Base-by-base conservation (phyloP, 2,797 vertebrate species). In the Gadopsis marmoratus region DNA sequence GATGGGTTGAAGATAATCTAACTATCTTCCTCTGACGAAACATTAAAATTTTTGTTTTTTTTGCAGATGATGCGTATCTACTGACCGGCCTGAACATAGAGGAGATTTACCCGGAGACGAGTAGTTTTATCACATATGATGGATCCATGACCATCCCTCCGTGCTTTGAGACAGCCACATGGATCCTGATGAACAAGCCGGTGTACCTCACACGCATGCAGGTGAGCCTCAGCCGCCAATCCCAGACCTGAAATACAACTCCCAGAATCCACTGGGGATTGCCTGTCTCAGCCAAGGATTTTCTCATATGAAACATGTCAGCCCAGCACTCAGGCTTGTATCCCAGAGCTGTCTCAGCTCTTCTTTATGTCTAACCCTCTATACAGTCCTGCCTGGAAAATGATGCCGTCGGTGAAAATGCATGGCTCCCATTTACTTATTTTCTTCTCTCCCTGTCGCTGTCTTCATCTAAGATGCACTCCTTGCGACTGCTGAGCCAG, bases 181-280 rank as follows among this genome's bases (percentile, higher is more conserved):
- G 98, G 98, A 97, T 99, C 91, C 96, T 99, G 92, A 99, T 99
- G 98, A 99, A 99, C 94, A 99, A 99, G 86, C 98, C 98, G 0
- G 97, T 99, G 91, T 99, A 99, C 81, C 97, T 99, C 89, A 99
- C 98, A 56, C 96, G 98, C 89, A 99, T 99, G 98, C 98, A 99
- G 98, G 98, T 99, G 94, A 96, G 90, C 56, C 11, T 65, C 56
- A 17, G 21, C 45, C 9, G 4, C 17, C 31, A 8, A 33, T 2
- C 35, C 35, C 29, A 65, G 8, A 4, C 31, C 74, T 62, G 26
- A 73, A 67, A 37, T 8, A 11, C 23, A 50, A 35, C 53, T 54
- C 41, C 37, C 3, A 31, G 19, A 37, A 45, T 21, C 9, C 73
- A 56, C 64, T 0, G 47, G 70, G 55, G 71, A 50, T 54, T 35